Evolutionary conservation across 2,888 invertebrate genomes (phyloP), one percentile per base, ranked within the genome.

Genomic region (Scaptomyza polygonia): DNA sequence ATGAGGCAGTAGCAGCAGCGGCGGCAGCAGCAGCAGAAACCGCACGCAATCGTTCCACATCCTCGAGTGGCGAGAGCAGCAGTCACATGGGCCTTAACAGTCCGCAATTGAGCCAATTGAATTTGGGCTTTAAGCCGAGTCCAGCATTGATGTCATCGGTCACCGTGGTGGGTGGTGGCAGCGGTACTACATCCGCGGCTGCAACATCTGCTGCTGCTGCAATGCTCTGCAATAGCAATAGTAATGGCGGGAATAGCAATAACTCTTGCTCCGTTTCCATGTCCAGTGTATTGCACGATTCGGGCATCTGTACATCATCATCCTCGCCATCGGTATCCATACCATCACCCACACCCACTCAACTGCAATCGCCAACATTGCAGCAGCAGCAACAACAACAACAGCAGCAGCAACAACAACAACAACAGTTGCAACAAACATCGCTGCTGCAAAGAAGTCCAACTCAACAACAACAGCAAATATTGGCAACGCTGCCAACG

Each of bases 11-110:
- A 0, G 67, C 67, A 1, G 66, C 67, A 16, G 72, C n/a, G n/a
- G n/a, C n/a, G n/a, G 55, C 57, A 7, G 59, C 65, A 0, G 67
- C 67, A 1, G 66, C 67, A 16, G 72, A 78, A 6, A 78, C 68
- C 55, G 55, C 89, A 59, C 87, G 92, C 9, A 91, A 91, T 64
- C 88, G 92, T 6, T 91, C 91, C 12, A 91, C 91, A 2, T 92
- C 92, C 6, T 91, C 91, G 4, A 92, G 92, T 71, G 91, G 92
- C n/a, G 92, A 92, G 48, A 92, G 92, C 72, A 91, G 91, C 72
- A 91, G 91, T 58, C 91, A 90, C 66, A 89, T 86, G 84, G 83
- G 88, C 0, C 73, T 91, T 0, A 84, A 91, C 25, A 91, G 91
- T 72, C 91, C 91, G 2, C 91, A 88, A 67, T 72, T 87, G 25